These are phyloP conservation scores for Gerosis bhagava DNA, from an alignment of 2,888 invertebrate species.

Conservation along the genomic window DNA sequence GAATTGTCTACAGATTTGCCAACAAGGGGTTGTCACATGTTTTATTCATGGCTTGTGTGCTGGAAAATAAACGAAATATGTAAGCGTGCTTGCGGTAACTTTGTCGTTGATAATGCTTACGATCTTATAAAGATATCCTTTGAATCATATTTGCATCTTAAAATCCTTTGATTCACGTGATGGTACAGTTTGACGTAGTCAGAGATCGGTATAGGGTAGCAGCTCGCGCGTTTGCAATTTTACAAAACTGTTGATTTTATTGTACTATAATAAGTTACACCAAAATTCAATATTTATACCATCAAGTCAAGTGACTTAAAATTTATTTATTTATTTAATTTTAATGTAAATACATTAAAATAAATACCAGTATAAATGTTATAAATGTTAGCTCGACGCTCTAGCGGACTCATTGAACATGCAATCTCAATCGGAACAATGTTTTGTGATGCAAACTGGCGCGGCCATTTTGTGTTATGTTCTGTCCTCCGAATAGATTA, in stretches of 20 bases:
- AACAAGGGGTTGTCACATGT: constrained; percentile 38
- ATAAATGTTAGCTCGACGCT: no score
- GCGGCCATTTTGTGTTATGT: constrained; percentile 23
- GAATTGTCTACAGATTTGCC: constrained; percentile 44
- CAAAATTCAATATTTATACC: no score
- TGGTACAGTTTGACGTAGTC: no score
- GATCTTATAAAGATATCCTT: constrained; percentile 8
- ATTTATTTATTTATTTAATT: no score
- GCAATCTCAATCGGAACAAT: constrained; percentile 15
- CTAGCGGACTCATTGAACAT: no score
- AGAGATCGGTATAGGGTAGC: no score
- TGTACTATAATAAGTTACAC: no score
- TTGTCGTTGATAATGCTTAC: constrained; percentile 9
- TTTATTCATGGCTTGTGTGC: constrained; percentile 38
- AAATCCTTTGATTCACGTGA: not conserved
- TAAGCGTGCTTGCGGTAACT: constrained; percentile 22
- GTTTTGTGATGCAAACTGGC: constrained; percentile 19
- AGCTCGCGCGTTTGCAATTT: no score
- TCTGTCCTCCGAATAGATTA: constrained; percentile 16
- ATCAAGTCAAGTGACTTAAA: no score
- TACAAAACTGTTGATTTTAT: no score
- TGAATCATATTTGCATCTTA: constrained; percentile 18
- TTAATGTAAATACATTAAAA: no score
- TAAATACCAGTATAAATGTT: no score
- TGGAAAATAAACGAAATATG: constrained; percentile 26